Base-by-base conservation (phyloP, 2,888 invertebrate genomes). In the Xanthia togata region DNA sequence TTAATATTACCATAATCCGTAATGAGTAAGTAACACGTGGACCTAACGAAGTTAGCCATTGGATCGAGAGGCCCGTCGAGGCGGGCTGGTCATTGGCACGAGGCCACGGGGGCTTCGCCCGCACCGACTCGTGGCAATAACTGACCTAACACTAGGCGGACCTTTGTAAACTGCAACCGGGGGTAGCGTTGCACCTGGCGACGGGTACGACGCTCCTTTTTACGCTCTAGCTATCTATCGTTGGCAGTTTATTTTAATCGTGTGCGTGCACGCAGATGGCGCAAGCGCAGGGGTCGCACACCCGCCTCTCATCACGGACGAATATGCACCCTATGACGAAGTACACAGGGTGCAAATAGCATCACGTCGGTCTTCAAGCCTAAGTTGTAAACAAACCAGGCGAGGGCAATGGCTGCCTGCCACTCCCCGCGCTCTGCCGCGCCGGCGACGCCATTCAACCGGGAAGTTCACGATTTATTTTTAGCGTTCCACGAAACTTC, bases 381-480 rank as follows among this genome's bases (percentile, higher is more conserved):
- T 87, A 90, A 94, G 91, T 96, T 96, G 96, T 96, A 96, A 96
- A 96, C 96, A 96, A 96, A 96, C 96, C 94, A 93, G 92, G 93
- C 88, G 96, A 96, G 96, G 96, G 96, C 96, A 96, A 95, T 96
- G 96, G 94, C 96, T 96, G 96, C 92, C 92, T 89, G 93, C 94
- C 94, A 92, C 95, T 94, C 95, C 96, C 95, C 95, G 95, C 95
- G 89, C 93, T 89, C 89, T 90, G 85, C 92, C 91, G 91, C 90
- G 84, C 88, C 91, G 90, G 87, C 94, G 93, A 95, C 96, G 96
- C 96, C 96, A 96, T 96, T 96, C 96, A 96, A 96, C 96, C 96
- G 96, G 96, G 96, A 96, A 96, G 95, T 96, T 95, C 94, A 96
- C 92, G 91, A 94, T 95, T 95, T 96, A 96, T 96, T 96, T 96